Base-by-base conservation (phyloP, 2,888 invertebrate genomes). In the Unio pictorum region DNA sequence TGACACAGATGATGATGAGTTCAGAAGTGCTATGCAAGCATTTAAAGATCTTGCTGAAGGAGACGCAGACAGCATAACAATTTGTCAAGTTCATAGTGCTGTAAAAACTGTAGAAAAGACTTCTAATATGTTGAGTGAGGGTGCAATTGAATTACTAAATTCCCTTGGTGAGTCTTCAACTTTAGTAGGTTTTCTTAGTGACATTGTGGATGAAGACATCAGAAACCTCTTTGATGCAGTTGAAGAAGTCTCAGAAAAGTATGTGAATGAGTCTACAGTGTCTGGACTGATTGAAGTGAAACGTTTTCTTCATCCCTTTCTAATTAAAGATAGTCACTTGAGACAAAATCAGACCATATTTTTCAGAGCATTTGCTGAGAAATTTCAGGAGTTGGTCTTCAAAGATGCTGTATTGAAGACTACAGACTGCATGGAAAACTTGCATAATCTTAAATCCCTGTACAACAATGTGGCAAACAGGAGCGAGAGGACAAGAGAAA, bases 221-320 rank as follows among this genome's bases (percentile, higher is more conserved):
- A 69, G 80, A 54, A 79, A 80, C 65, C 66, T 81, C 0, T 81
- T 82, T 56, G 82, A 82, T 71, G 80, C 82, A 11, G 81, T 79
- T 1, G 82, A 82, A 62, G 80, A 82, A 63, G 78, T 80, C 67
- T 79, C 82, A 15, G 81, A 82, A 30, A 78, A 81, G 55, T 79
- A 72, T 64, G 78, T 82, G 3, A 68, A 68, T 45, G 82, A 79
- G 60, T 77, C 78, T 4, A 79, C 82, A 28, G 80, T 82, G 1
- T 81, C 81, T 0, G 75, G 69, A 23, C 68, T 81, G 7, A 79
- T 81, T 26, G 78, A 78, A 61, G 75, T 80, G 0, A 76, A 80
- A 63, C 60, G 74, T 26, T 80, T 76, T 62, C 62, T 80, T 1
- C 70, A 74, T 26, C 78, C 75, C 18, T 30, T 80, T 7, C 59